Evolutionary conservation across 2,888 invertebrate genomes (phyloP).

Genomic region (Amblyteles armatorius): DNA sequence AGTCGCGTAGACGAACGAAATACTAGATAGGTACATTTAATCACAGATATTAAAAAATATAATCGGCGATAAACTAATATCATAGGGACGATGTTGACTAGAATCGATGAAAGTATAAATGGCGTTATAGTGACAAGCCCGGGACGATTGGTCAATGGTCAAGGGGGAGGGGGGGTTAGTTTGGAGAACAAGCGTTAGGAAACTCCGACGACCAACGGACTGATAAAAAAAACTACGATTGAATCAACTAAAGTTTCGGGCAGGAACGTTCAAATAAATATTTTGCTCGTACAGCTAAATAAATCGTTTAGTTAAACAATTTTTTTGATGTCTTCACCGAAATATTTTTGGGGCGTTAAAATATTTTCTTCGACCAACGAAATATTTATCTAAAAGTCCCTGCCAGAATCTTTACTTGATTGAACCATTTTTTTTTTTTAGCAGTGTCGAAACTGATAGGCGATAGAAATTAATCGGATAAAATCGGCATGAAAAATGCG

Average conservation of each 20-base stretch:
- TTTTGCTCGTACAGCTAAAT: no score
- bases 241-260: no score
- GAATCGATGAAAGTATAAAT: constrained; percentile 42
- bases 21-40: constrained; percentile 56
- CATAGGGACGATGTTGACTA: constrained; percentile 36
- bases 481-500: background rate
- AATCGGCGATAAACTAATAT: constrained; percentile 1
- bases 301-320: no score
- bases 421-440: no score
- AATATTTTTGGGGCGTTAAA: no score
- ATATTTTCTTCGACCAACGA: no score
- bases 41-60: constrained; percentile 49
- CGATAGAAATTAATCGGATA: background rate
- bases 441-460: background rate
- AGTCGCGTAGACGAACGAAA: constrained; percentile 55
- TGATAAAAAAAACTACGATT: no score
- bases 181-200: background rate
- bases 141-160: background rate
- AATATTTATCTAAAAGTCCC: no score
- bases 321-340: no score
- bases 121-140: background rate
- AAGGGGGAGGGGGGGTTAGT: background rate
- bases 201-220: background rate
- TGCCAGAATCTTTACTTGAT: no score
- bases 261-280: no score